Evolutionary conservation across 2,888 invertebrate genomes (phyloP), one percentile per base, ranked within the genome.

Genomic region (Alsophila aescularia): DNA sequence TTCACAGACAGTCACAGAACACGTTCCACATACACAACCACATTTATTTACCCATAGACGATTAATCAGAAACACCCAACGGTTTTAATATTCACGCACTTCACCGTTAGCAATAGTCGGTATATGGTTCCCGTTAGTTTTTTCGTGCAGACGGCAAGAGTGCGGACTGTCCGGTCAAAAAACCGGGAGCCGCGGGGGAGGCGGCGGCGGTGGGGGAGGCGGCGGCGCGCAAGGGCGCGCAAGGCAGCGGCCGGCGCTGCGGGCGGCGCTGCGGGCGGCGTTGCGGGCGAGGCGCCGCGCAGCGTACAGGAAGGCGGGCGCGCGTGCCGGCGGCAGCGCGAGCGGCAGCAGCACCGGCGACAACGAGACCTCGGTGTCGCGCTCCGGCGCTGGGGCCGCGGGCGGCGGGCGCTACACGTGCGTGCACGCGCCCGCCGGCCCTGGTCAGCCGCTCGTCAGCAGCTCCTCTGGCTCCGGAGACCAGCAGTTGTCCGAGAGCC

Each of bases 401-500:
- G 87, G 81, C 66, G 86, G 90, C 87, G 87, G 87, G 87, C 88
- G 90, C 91, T 92, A 91, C 87, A 92, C 92, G 79, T 90, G 91
- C 81, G 92, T 90, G 88, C 93, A 92, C 71, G 85, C 92, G 89
- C 93, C 93, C 92, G 93, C 92, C 93, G 90, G 88, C 83, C 92
- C 91, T 92, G 93, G 94, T 95, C 95, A 95, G 87, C 95, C 95
- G 79, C 94, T 92, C 71, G 94, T 93, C 73, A 94, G 85, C 54
- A 92, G 87, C 75, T 93, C 93, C 75, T 94, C 94, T 53, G 95
- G 95, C 80, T 95, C 95, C 66, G 95, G 95, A 50, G 95, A 95
- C 95, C 95, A 95, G 83, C 95, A 95, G 89, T 95, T 95, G 93
- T 95, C 95, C 31, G 95, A 95, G 53, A 95, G 90, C 95, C 95